Conservation (phyloP, 2,113 vertebrate genomes). For the Pachyramphus minor region DNA sequence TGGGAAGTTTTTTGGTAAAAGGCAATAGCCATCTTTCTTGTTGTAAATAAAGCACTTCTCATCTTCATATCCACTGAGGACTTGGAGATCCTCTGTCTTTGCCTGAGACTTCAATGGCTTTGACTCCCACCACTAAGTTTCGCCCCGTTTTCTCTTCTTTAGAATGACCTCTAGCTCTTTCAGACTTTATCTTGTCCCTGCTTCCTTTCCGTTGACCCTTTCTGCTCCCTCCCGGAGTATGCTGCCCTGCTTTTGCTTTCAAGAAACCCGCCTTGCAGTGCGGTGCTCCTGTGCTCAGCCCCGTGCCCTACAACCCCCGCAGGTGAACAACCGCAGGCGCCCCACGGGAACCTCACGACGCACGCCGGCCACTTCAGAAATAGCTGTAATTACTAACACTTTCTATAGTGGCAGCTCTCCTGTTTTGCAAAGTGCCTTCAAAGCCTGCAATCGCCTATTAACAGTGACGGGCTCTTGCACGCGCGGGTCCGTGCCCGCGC, state of each 20-base stretch:
- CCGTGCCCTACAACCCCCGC: fast-evolving
- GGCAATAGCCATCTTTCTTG: neutral
- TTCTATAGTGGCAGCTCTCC: fast-evolving
- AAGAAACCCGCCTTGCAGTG: fast-evolving
- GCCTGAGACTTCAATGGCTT: neutral
- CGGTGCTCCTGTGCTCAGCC: fast-evolving
- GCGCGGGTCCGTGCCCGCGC: fast-evolving
- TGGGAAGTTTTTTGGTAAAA: neutral
- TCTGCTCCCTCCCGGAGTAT: neutral
- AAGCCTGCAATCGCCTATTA: fast-evolving
- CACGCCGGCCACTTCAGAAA: neutral
- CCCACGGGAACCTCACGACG: fast-evolving
- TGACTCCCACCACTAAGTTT: neutral
- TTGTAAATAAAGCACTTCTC: neutral
- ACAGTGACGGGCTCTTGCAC: fast-evolving
- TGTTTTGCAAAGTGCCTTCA: neutral
- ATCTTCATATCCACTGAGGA: neutral
- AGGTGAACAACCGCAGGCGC: neutral
- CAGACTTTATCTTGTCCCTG: neutral
- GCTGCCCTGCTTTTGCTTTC: neutral
- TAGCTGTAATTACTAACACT: fast-evolving
- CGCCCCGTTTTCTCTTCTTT: neutral
- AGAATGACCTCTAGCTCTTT: neutral
- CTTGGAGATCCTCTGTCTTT: neutral
- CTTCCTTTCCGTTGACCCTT: neutral